These are phyloP conservation scores for Spheniscus humboldti DNA, from an alignment of 2,797 vertebrate species.

Conservation along the genomic window DNA sequence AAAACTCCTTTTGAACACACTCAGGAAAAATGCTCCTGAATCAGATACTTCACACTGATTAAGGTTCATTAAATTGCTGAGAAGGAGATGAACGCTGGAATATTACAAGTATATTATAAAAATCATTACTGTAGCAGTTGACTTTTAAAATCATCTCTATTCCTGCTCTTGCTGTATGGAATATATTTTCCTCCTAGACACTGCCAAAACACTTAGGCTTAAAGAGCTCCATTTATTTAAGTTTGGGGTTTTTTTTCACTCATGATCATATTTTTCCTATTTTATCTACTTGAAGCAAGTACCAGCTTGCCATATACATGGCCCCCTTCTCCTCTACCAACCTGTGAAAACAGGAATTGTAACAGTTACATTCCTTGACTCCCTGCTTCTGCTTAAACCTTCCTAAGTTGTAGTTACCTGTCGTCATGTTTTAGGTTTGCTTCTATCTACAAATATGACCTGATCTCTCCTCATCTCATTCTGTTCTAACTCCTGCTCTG, in stretches of 20 bases:
- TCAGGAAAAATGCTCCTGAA: neutral
- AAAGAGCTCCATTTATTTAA: neutral
- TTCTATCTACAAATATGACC: neutral
- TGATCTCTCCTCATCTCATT: neutral
- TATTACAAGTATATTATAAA: neutral
- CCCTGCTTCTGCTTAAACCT: neutral
- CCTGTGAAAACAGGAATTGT: neutral
- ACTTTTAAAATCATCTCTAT: neutral
- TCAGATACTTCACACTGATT: neutral
- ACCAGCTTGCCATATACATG: neutral
- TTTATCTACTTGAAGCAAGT: neutral
- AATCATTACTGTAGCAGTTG: neutral
- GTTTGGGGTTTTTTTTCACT: neutral
- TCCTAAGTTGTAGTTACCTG: neutral
- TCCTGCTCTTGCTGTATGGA: neutral
- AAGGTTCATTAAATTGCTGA: neutral
- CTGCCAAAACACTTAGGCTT: neutral
- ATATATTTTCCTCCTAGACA: neutral
- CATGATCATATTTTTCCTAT: neutral
- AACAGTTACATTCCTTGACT: neutral
- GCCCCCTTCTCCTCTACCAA: neutral
- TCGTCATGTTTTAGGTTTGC: neutral
- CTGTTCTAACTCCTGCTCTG: neutral
- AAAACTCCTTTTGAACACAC: neutral
- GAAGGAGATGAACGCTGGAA: neutral